A percentile compares a stretch with the other conserved stretches of the same genome.
These are phyloP conservation scores for Craterocephalus amniculus DNA, from an alignment of 2,797 vertebrate species.

Conservation along the genomic window DNA sequence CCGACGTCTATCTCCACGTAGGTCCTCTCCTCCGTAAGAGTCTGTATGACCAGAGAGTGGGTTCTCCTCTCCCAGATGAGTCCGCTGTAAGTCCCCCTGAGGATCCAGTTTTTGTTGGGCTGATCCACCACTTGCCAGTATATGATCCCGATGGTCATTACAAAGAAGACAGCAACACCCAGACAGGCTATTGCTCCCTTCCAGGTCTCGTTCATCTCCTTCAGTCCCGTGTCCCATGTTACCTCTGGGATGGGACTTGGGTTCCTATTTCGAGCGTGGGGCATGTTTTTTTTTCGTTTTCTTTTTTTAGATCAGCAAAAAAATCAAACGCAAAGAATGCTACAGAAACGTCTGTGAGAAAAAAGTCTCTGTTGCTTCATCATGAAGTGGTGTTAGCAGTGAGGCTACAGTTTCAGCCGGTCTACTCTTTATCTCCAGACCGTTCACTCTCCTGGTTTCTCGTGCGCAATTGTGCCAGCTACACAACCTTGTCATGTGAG, in stretches of 20 bases:
- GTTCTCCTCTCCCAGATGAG: conserved; percentile 90
- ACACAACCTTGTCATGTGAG: conserved; percentile 79
- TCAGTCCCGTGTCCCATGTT: conserved; percentile 87
- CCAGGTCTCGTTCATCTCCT: conserved; percentile 95
- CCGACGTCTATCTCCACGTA: conserved; percentile 86
- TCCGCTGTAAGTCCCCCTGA: conserved; percentile 87
- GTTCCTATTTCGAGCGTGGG: conserved; percentile 87
- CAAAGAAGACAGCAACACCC: conserved; percentile 91
- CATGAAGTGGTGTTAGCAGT: conserved; percentile 69
- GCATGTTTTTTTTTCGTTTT: conserved; percentile 78
- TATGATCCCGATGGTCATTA: conserved; percentile 95
- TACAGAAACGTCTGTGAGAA: conserved; percentile 68
- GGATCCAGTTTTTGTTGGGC: conserved; percentile 92
- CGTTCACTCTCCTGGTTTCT: conserved; percentile 56
- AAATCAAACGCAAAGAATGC: conserved; percentile 70
- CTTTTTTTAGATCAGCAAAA: conserved; percentile 62
- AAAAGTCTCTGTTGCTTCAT: conserved; percentile 72
- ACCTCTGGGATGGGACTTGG: conserved; percentile 86
- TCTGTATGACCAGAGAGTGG: conserved; percentile 88
- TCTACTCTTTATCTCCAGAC: conserved; percentile 54
- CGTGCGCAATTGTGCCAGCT: conserved; percentile 75
- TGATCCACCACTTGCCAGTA: conserved; percentile 96
- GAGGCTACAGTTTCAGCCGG: conserved; percentile 59
- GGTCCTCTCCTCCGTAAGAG: conserved; percentile 83
- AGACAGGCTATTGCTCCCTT: conserved; percentile 91